Evolutionary conservation across 2,113 vertebrate genomes (phyloP), one percentile per base, ranked within the genome.

Genomic region (Saguinus imperator): DNA sequence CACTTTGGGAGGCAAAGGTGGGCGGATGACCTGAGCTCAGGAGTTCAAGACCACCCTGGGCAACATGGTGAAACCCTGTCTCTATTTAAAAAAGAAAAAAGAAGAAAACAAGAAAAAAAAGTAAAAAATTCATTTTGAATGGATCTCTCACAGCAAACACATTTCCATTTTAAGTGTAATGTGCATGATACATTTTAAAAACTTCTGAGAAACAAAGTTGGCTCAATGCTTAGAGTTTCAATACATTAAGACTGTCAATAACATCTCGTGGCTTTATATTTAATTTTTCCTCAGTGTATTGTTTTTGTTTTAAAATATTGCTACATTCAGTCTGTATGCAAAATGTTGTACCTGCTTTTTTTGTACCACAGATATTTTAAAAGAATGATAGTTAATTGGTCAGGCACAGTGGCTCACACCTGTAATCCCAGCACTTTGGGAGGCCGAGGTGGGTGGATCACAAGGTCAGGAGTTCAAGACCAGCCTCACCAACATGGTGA

Each of bases 291-390:
- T 94, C 29, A 79, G 37, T 4, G 4, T 27, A 8, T 79, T 77
- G 50, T 52, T 84, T 94, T 94, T 91, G 27, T 68, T 91, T 76
- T 91, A 83, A 86, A 84, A 72, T 87, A 87, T 57, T 81, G 25
- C 55, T 96, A 2, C 7, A 40, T 86, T 96, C 35, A 76, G 2
- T 52, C 57, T 83, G 23, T 76, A 58, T 58, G 27, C 76, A 50
- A 70, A 87, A 58, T 85, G 29, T 23, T 55, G 6, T 79, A 75
- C 35, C 64, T 80, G 27, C 8, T 91, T 66, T 92, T 84, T 23
- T 72, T 17, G 52, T 88, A 45, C 12, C 87, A 70, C 3, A 70
- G 7, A 25, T 70, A 61, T 55, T 92, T 89, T 79, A 16, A 70
- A 57, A 70, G 14, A 94, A 40, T 50, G 50, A 5, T 73, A 64